These are phyloP conservation scores for Burhinus oedicnemus DNA, from an alignment of 2,113 vertebrate species.

Conservation along the genomic window DNA sequence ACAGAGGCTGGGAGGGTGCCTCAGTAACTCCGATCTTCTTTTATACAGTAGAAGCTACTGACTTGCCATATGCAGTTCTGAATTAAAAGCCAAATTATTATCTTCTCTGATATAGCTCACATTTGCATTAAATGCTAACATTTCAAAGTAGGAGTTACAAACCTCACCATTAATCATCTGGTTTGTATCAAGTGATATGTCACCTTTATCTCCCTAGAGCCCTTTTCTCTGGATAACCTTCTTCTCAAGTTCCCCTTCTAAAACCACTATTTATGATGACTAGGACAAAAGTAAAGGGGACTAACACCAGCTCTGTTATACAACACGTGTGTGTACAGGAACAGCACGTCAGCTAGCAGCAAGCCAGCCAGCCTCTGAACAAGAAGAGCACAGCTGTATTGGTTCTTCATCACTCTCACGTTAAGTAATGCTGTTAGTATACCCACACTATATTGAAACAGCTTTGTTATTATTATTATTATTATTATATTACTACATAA, in stretches of 20 bases:
- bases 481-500: background rate
- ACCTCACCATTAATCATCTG: background rate
- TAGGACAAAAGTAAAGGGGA: background rate
- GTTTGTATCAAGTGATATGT: background rate
- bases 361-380: background rate
- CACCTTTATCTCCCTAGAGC: background rate
- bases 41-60: background rate
- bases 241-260: background rate
- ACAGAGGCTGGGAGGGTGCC: background rate
- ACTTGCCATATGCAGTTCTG: background rate
- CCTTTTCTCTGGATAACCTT: background rate
- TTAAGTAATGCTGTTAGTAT: background rate
- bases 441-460: background rate
- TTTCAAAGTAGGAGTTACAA: background rate
- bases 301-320: background rate
- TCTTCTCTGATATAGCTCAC: background rate
- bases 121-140: background rate
- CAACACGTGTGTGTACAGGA: background rate
- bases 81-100: background rate
- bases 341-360: background rate
- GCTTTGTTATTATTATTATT: background rate
- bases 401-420: background rate
- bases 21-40: background rate
- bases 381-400: background rate
- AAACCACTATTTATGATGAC: background rate